Base-by-base conservation (phyloP, 2,888 invertebrate species). In the Scotopteryx bipunctaria region DNA sequence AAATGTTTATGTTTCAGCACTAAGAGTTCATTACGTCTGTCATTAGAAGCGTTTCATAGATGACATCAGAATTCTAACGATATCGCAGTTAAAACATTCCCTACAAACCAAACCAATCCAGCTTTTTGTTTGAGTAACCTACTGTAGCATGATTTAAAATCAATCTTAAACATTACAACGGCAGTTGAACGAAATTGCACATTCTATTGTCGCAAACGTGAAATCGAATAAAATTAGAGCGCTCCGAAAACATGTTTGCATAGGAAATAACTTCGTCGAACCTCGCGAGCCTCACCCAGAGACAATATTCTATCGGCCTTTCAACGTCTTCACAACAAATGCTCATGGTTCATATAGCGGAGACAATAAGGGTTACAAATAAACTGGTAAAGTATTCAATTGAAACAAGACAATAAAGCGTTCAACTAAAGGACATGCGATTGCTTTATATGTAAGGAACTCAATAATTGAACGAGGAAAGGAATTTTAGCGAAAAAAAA, bases 401-500 rank as follows among this genome's bases (percentile, higher is more conserved):
- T 58, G 64, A 62, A 77, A 73, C 63, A 71, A 73, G 67, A 71
- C 72, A 76, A 78, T 71, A 71, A 73, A 76, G 66, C 64, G 59
- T 57, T 25, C 19, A 64, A 69, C 65, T n/a, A n/a, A n/a, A n/a
- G n/a, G n/a, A n/a, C n/a, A 71, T 71, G 69, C 57, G 64, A 69
- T 70, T 72, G 66, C 76, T 73, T 72, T 72, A 76, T 76, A 69
- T 72, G 73, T 75, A 73, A 77, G 75, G 38, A 27, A 67, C 76
- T 80, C 77, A 75, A 80, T 86, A 82, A 85, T 83, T 83, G 80
- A 81, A 84, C 73, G 70, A 74, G 65, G 74, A 80, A 81, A 75
- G 73, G 78, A 83, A 81, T 83, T 81, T 84, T 76, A 76, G 74
- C 72, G 74, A 80, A 85, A 83, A n/a, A 80, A 84, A 85, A 83